Percentiles rank a stretch among this genome's conserved stretches.
Conservation (phyloP, 2,888 invertebrate genomes). For the Drosophila lacicola region DNA sequence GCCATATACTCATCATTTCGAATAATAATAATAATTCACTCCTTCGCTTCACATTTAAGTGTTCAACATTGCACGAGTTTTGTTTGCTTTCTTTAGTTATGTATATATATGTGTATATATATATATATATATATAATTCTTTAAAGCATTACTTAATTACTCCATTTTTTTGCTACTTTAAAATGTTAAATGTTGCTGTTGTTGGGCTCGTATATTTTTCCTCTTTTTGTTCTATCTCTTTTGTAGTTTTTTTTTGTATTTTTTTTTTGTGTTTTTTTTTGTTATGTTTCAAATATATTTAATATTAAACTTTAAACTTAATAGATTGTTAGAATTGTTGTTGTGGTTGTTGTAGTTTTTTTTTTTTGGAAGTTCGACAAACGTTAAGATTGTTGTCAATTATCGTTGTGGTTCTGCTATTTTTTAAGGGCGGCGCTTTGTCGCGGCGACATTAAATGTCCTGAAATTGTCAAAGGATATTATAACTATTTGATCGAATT, state of each 20-base stretch:
- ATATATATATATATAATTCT: conserved; percentile 51
- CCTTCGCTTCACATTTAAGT: conserved; percentile 56
- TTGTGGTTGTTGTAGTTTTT: conserved; percentile 53
- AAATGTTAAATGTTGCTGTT: conserved; percentile 79
- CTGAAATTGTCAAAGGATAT: conserved; percentile 54
- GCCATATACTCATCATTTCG: conserved; percentile 27
- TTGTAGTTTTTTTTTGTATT: conserved; percentile 15
- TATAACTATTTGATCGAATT: background rate
- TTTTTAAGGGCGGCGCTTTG: conserved; percentile 18
- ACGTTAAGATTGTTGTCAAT: conserved; percentile 59
- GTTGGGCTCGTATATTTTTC: conserved; percentile 54
- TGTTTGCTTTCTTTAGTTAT: conserved; percentile 39
- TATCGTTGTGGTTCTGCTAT: conserved; percentile 69
- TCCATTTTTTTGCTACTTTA: conserved; percentile 59
- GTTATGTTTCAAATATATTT: conserved; percentile 40
- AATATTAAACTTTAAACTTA: conserved; percentile 73
- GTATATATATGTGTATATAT: conserved; percentile 29
- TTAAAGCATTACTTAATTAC: conserved; percentile 67
- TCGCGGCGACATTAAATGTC: conserved; percentile 83
- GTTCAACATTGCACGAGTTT: conserved; percentile 78
- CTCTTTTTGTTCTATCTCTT: conserved; percentile 30
- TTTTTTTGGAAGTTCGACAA: conserved; percentile 71
- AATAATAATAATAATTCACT: conserved; percentile 37
- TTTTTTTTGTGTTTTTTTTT: conserved; percentile 10
- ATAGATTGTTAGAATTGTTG: conserved; percentile 80